Percentiles rank a stretch among this genome's conserved stretches.
Conservation (phyloP, 2,888 invertebrate genomes). For the Mesoligia furuncula region DNA sequence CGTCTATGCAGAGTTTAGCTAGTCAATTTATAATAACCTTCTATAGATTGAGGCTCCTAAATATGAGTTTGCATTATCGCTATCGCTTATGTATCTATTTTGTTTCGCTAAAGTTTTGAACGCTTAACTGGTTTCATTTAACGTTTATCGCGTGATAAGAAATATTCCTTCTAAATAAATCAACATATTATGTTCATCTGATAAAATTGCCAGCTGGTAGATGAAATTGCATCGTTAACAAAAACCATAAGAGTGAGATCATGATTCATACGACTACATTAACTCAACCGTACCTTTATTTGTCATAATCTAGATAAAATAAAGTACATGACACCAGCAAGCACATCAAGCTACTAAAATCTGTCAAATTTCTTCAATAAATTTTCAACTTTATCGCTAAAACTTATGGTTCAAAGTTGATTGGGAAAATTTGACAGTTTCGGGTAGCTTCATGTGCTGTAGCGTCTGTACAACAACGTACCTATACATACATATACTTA, state of each 20-base stretch:
- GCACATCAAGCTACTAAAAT: no score
- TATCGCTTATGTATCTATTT: background rate
- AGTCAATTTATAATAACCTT: background rate
- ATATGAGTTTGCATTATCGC: background rate
- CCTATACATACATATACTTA: background rate
- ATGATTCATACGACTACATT: slow-evolving; percentile 1
- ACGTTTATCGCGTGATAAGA: background rate
- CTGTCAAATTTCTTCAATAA: no score
- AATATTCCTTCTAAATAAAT: slow-evolving; percentile 1
- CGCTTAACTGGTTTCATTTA: background rate
- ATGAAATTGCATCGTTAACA: slow-evolving; percentile 7
- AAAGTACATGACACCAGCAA: no score
- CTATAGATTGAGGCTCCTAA: slow-evolving; percentile 7
- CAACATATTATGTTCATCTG: slow-evolving; percentile 8
- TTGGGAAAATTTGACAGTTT: no score
- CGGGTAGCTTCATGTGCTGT: no score
- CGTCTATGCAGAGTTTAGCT: background rate
- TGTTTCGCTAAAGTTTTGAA: background rate
- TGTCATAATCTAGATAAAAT: slow-evolving; percentile 58
- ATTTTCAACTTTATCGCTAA: no score
- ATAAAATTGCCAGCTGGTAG: slow-evolving; percentile 5
- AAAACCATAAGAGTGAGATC: slow-evolving; percentile 3
- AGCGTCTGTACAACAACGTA: slow-evolving; percentile 48
- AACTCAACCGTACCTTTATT: slow-evolving; percentile 30
- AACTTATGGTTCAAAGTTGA: no score